Percentiles rank a stretch among this genome's conserved stretches.
Conservation (phyloP, 2,888 invertebrate genomes). For the Melipona beecheii region DNA sequence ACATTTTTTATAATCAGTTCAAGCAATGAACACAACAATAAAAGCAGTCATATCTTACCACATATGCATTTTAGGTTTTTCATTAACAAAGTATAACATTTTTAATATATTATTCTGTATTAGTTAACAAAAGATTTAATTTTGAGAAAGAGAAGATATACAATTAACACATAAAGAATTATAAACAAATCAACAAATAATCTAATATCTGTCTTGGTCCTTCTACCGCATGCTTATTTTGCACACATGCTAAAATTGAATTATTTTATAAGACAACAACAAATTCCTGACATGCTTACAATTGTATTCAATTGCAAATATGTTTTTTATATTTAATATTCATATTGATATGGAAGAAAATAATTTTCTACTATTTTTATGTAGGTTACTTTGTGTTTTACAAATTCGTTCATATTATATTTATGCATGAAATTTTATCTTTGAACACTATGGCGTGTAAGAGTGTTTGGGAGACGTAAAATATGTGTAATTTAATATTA, state of each 20-base stretch:
- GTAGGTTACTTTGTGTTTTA: constrained; percentile 12
- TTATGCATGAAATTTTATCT: constrained; percentile 37
- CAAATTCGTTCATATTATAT: constrained; percentile 12
- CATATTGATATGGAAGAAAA: constrained; percentile 23
- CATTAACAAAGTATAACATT: constrained; percentile 3
- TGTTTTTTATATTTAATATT: constrained; percentile 16
- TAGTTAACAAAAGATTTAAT: neutral
- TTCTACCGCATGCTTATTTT: constrained; percentile 32
- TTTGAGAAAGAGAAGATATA: constrained; percentile 5
- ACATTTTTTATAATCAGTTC: constrained; percentile 30
- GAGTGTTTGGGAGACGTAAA: constrained; percentile 37
- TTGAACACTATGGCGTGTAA: constrained; percentile 65
- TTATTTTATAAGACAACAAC: constrained; percentile 13
- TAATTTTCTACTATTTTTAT: constrained; percentile 40
- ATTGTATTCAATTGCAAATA: constrained; percentile 32
- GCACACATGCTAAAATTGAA: neutral
- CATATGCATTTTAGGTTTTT: constrained; percentile 32
- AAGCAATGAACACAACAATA: constrained; percentile 50
- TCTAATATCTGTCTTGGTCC: constrained; percentile 54
- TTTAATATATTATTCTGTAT: neutral
- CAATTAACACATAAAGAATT: neutral
- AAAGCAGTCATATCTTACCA: constrained; percentile 36
- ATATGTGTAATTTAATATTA: constrained; percentile 33
- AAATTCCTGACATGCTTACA: constrained; percentile 2
- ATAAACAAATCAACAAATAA: constrained; percentile 22